phyloP scores from a whole-genome alignment of 2,797 vertebrate species.

The Gambusia yucatana region DNA sequence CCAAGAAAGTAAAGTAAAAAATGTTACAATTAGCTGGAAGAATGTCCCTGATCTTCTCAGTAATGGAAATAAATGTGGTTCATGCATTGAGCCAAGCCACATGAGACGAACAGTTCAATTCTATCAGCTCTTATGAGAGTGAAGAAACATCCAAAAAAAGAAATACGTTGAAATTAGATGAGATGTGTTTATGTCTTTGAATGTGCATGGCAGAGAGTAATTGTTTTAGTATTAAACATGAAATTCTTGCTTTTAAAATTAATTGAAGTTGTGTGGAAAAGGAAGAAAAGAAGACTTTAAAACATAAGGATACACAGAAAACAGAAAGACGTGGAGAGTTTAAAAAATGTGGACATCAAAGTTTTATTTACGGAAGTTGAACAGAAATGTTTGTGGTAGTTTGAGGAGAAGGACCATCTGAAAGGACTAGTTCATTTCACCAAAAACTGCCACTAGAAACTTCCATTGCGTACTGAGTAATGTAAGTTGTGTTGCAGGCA shows the following conservation, averaged over 20 bases:
- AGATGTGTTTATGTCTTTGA: too few species aligned
- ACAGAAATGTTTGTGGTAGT: too few species aligned
- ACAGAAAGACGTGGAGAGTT: not conserved
- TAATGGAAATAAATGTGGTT: not conserved
- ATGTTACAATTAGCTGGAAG: not conserved
- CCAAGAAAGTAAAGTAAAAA: not conserved
- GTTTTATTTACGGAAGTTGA: not conserved
- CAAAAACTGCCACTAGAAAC: not conserved
- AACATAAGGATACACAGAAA: too few species aligned
- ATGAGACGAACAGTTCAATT: not conserved
- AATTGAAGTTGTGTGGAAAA: not conserved
- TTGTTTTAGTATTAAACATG: not conserved
- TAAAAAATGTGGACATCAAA: not conserved
- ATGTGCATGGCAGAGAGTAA: not conserved
- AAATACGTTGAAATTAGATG: too few species aligned
- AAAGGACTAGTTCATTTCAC: not conserved
- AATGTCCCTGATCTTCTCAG: not conserved
- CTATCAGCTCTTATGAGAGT: too few species aligned
- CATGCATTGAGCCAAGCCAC: not conserved
- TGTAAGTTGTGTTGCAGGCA: too few species aligned
- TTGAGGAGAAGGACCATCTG: not conserved
- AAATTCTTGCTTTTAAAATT: not conserved
- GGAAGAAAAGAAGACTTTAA: not conserved
- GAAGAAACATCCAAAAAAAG: too few species aligned
- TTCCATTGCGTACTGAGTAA: too few species aligned